Conservation (phyloP, 2,797 vertebrate species). For the Erethizon dorsatum region DNA sequence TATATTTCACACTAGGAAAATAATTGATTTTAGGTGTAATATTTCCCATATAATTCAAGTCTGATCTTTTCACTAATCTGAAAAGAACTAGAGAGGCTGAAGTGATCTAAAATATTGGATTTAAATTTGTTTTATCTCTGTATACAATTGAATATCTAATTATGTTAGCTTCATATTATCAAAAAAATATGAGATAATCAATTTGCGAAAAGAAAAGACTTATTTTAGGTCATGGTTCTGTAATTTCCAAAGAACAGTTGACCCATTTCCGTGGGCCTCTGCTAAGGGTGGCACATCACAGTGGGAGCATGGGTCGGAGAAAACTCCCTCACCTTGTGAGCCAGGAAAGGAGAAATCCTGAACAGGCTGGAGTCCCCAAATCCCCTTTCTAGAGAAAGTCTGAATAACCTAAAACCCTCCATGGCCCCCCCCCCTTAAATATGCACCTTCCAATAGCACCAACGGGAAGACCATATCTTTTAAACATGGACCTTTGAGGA, state of each 20-base stretch:
- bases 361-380: neutral
- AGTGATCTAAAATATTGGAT: constrained; percentile 13
- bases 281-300: neutral
- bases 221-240: neutral
- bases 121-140: constrained; percentile 15
- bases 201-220: neutral
- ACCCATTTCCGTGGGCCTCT: neutral
- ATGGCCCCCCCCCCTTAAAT: too few species aligned
- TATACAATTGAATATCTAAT: neutral
- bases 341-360: too few species aligned
- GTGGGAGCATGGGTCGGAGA: too few species aligned
- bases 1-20: constrained; percentile 64
- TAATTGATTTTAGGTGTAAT: constrained; percentile 74
- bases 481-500: neutral
- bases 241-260: neutral
- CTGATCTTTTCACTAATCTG: constrained; percentile 47
- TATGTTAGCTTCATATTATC: neutral
- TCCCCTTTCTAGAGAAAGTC: too few species aligned
- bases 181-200: neutral
- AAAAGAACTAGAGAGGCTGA: neutral
- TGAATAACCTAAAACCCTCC: neutral
- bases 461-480: accelerated
- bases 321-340: neutral
- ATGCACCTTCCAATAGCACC: neutral
- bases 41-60: constrained; percentile 76